Conservation (phyloP, 2,797 vertebrate species). For the Parauchenoglanis ngamensis region DNA sequence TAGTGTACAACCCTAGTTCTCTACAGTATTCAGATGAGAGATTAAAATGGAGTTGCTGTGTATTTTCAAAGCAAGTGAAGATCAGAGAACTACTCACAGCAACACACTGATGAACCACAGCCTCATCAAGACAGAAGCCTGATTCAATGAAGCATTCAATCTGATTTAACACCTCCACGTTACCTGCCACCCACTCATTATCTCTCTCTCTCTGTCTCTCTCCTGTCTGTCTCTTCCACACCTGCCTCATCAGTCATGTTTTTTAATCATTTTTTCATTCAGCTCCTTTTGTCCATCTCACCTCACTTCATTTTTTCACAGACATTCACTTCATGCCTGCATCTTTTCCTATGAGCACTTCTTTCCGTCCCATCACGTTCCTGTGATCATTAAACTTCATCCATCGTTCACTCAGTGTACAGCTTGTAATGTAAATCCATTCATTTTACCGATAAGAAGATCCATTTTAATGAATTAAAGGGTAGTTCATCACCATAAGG, state of each 20-base stretch:
- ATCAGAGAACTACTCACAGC: not conserved
- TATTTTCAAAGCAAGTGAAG: slow-evolving; percentile 4
- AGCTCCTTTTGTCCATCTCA: slow-evolving; percentile 1
- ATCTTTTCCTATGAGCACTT: not conserved
- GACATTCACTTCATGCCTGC: not conserved
- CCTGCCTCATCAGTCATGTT: slow-evolving; percentile 13
- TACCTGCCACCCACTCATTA: not conserved
- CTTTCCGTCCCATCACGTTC: not conserved
- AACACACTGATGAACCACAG: slow-evolving; percentile 1
- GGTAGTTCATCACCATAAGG: not conserved
- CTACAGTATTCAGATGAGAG: not conserved
- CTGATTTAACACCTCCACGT: slow-evolving; percentile 18
- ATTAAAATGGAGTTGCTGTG: not conserved
- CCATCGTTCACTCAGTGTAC: not conserved
- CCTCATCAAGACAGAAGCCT: slow-evolving; percentile 41
- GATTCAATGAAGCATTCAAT: slow-evolving; percentile 49
- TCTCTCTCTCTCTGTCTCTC: not conserved
- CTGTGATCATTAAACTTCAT: slow-evolving; percentile 20
- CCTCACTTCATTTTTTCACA: not conserved
- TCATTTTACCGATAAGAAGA: not conserved
- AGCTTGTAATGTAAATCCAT: not conserved
- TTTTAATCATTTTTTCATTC: not conserved
- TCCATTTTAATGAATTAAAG: slow-evolving; percentile 1
- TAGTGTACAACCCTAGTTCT: not conserved
- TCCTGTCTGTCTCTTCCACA: not conserved